A percentile compares a stretch with the other conserved stretches of the same genome.
These are phyloP conservation scores for Thymelicus sylvestris DNA, from an alignment of 2,888 invertebrate genomes.

Conservation along the genomic window DNA sequence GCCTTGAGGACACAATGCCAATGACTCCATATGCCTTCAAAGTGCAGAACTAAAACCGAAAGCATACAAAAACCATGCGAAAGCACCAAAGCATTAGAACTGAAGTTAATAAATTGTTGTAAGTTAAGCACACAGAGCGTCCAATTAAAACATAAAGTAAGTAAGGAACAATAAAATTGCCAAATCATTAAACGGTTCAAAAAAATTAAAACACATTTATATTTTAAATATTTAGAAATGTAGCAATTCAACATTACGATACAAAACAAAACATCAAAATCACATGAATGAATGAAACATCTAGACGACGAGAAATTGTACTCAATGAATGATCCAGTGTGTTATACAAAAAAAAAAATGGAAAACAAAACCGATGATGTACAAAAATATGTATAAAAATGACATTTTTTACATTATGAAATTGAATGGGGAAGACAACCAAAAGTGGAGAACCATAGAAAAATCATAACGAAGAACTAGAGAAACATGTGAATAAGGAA, in stretches of 20 bases:
- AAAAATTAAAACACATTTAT: constrained; percentile 1
- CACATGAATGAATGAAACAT: constrained; percentile 3
- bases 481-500: neutral
- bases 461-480: neutral
- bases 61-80: constrained; percentile 31
- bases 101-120: constrained; percentile 9
- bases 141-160: neutral
- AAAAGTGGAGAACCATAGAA: neutral
- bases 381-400: neutral
- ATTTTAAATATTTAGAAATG: neutral
- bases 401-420: neutral
- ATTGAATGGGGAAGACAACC: constrained; percentile 2
- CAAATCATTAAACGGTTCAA: neutral
- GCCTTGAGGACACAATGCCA: constrained; percentile 78
- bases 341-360: neutral
- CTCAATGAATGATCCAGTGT: neutral
- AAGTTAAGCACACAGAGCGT: neutral
- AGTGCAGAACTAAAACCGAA: constrained; percentile 32
- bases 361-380: neutral
- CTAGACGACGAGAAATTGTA: neutral
- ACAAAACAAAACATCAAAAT: constrained; percentile 4
- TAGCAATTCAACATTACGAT: neutral
- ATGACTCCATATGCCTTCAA: constrained; percentile 55
- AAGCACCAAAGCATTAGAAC: constrained; percentile 38
- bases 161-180: neutral